A percentile compares a stretch with the other conserved stretches of the same genome.
These are phyloP conservation scores for Ptiloglossa arizonensis DNA, from an alignment of 1,140 invertebrate genomes.

Conservation along the genomic window DNA sequence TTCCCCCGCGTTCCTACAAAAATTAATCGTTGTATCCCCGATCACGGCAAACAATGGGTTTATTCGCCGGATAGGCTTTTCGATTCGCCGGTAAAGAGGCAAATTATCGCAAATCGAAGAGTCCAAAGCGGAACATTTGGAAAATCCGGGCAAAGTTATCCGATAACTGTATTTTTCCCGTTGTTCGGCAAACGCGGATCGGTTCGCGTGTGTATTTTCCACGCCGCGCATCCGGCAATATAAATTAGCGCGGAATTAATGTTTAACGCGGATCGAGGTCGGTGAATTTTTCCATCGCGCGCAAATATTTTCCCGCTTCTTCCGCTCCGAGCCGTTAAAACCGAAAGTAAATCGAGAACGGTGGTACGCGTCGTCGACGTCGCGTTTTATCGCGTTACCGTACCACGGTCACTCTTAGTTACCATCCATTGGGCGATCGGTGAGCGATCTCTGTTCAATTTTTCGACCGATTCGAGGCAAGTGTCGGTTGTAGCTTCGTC, in stretches of 20 bases:
- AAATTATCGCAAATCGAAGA: slow-evolving; percentile 3
- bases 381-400: background rate
- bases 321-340: no score
- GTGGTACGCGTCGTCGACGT: background rate
- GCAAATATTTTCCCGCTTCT: background rate
- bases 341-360: background rate
- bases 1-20: background rate
- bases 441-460: no score
- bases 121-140: no score
- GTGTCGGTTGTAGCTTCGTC: no score
- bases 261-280: slow-evolving; percentile 13
- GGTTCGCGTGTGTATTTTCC: background rate
- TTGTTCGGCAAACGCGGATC: background rate
- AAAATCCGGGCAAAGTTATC: background rate
- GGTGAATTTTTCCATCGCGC: background rate
- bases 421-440: no score
- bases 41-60: slow-evolving; percentile 17
- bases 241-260: slow-evolving; percentile 27
- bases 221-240: background rate
- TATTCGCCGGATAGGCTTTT: background rate
- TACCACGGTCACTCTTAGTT: no score
- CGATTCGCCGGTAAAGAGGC: background rate
- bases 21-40: slow-evolving; percentile 28
- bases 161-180: slow-evolving; percentile 13
- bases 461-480: no score